phyloP scores from a whole-genome alignment of 2,888 invertebrate species.

The Chrysomela aeneicollis region DNA sequence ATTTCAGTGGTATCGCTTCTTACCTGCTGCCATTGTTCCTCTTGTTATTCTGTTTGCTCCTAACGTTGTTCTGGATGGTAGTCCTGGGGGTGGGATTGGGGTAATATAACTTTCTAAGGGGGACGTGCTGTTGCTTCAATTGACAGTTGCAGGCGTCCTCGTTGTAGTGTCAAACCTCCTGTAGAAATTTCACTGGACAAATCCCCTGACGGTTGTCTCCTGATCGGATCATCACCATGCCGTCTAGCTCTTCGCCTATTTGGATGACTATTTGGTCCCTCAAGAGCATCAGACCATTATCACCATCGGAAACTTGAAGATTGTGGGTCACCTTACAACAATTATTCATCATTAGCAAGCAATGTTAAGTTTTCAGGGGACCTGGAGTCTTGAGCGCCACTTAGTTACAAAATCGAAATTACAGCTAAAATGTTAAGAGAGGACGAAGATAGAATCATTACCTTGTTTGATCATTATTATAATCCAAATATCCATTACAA shows the following conservation, averaged over 20 bases:
- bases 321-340: conserved; percentile 70
- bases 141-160: conserved; percentile 43
- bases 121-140: conserved; percentile 39
- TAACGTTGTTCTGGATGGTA: conserved; percentile 43
- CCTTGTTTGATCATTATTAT: too few relatives aligned
- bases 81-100: conserved; percentile 48
- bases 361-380: too few relatives aligned
- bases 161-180: conserved; percentile 87
- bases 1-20: too few relatives aligned
- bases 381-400: too few relatives aligned
- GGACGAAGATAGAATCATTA: too few relatives aligned
- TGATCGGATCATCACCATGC: conserved; percentile 92
- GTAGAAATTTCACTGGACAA: conserved; percentile 93
- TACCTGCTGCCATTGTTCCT: conserved; percentile 41
- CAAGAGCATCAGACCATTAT: conserved; percentile 80
- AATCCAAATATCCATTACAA: too few relatives aligned
- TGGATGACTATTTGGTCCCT: conserved; percentile 94
- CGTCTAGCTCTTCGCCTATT: conserved; percentile 90
- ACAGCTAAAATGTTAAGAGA: too few relatives aligned
- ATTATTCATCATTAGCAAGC: too few relatives aligned
- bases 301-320: conserved; percentile 86
- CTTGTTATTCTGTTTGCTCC: conserved; percentile 50
- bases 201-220: conserved; percentile 92
- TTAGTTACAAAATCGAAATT: too few relatives aligned
- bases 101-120: conserved; percentile 56